These are phyloP conservation scores for Aphyosemion australe DNA, from an alignment of 2,113 vertebrate genomes.

Conservation along the genomic window DNA sequence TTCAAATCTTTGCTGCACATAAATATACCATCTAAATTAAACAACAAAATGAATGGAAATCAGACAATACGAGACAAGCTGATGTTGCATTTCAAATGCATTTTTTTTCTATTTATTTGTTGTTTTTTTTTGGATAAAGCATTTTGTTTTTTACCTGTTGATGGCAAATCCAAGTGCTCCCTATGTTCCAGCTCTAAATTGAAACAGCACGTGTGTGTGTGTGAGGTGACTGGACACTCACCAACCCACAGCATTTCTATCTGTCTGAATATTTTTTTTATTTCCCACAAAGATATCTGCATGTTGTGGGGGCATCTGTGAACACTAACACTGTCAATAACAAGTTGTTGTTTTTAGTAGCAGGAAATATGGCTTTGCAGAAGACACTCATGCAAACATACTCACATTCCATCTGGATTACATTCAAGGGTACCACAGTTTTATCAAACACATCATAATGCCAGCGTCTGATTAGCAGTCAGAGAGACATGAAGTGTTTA, in stretches of 20 bases:
- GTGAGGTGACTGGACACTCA: background rate
- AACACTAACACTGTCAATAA: conserved; percentile 17
- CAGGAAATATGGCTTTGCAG: conserved; percentile 23
- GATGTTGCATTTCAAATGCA: background rate
- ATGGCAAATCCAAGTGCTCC: background rate
- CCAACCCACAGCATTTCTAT: background rate
- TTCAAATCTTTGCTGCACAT: too few relatives aligned
- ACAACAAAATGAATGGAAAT: background rate
- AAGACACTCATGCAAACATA: conserved; percentile 48
- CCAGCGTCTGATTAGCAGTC: conserved; percentile 14
- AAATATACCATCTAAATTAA: too few relatives aligned
- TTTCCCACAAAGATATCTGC: conserved; percentile 5
- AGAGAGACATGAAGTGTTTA: conserved; percentile 26
- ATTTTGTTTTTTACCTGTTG: background rate
- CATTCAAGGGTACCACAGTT: conserved; percentile 29
- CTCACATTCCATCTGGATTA: conserved; percentile 42
- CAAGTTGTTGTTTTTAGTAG: conserved; percentile 16
- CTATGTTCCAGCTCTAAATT: background rate
- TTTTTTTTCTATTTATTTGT: conserved; percentile 15
- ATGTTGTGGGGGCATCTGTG: background rate
- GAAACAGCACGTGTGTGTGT: background rate
- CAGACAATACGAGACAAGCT: background rate
- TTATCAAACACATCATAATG: conserved; percentile 17
- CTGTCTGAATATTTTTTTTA: background rate
- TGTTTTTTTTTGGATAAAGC: conserved; percentile 15